Evolutionary conservation across 2,888 invertebrate species (phyloP).

Genomic region (Neria commutata): DNA sequence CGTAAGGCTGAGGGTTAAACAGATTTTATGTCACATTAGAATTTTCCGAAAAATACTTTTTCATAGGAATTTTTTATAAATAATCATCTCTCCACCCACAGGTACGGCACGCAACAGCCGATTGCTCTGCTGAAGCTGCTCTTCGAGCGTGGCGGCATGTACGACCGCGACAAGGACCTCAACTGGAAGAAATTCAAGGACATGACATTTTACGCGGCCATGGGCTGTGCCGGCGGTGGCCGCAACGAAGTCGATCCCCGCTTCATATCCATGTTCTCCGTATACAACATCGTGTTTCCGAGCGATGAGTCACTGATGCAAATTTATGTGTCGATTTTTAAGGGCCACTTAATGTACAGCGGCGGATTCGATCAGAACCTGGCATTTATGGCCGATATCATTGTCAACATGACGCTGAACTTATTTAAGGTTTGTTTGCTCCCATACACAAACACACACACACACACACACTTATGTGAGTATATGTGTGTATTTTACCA

Average conservation of each 20-base stretch:
- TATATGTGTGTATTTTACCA: neutral
- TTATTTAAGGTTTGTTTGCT: constrained; percentile 79
- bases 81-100: no score
- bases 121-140: constrained; percentile 89
- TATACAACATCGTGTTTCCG: constrained; percentile 86
- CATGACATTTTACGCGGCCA: constrained; percentile 76
- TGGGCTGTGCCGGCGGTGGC: constrained; percentile 89
- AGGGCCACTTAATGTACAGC: constrained; percentile 71
- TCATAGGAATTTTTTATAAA: no score
- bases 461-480: no score
- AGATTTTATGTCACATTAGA: no score
- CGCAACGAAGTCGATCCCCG: constrained; percentile 89
- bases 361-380: constrained; percentile 72
- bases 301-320: constrained; percentile 76
- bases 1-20: no score
- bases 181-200: constrained; percentile 89
- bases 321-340: constrained; percentile 82
- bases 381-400: constrained; percentile 67
- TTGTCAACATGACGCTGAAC: constrained; percentile 81
- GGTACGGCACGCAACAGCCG: constrained; percentile 91
- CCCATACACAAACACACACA: no score
- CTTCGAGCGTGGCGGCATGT: constrained; percentile 88
- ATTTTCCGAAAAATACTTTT: no score
- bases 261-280: constrained; percentile 89
- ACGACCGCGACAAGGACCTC: constrained; percentile 86